Evolutionary conservation across 2,888 invertebrate genomes (phyloP).

Genomic region (Pyrrhopygopsis socrates): DNA sequence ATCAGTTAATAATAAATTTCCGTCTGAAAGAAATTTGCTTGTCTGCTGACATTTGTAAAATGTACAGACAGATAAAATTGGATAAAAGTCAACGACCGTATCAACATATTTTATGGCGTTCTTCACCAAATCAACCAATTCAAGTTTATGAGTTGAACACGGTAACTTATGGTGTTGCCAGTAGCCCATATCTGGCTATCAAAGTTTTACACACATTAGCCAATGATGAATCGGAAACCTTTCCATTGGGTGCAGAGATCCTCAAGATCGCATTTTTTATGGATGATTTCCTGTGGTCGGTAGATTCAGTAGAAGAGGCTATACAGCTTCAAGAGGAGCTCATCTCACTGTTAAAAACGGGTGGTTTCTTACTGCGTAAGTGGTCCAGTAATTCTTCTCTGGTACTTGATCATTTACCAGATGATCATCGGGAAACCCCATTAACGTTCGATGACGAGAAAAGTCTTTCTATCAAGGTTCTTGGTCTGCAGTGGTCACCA

Average conservation of each 20-base stretch:
- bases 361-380: conserved; percentile 82
- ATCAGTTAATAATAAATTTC: conserved; percentile 37
- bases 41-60: conserved; percentile 75
- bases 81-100: conserved; percentile 38
- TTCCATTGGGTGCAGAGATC: not conserved
- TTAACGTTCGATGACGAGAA: not conserved
- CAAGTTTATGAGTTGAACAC: conserved; percentile 71
- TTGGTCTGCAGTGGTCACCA: conserved; percentile 68
- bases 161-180: conserved; percentile 60
- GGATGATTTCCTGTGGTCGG: conserved; percentile 54
- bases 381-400: conserved; percentile 48
- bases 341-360: conserved; percentile 64
- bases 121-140: conserved; percentile 43
- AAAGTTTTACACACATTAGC: conserved; percentile 67
- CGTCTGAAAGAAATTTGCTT: conserved; percentile 51
- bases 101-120: conserved; percentile 75
- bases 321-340: conserved; percentile 58
- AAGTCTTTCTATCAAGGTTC: not conserved
- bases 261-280: conserved; percentile 17
- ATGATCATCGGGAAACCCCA: conserved; percentile 43
- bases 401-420: conserved; percentile 12
- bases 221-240: conserved; percentile 35
- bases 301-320: conserved; percentile 21
- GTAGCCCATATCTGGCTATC: conserved; percentile 76
- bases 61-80: conserved; percentile 55